Evolutionary conservation across 2,888 invertebrate genomes (phyloP).

Genomic region (Leucophenga montana): DNA sequence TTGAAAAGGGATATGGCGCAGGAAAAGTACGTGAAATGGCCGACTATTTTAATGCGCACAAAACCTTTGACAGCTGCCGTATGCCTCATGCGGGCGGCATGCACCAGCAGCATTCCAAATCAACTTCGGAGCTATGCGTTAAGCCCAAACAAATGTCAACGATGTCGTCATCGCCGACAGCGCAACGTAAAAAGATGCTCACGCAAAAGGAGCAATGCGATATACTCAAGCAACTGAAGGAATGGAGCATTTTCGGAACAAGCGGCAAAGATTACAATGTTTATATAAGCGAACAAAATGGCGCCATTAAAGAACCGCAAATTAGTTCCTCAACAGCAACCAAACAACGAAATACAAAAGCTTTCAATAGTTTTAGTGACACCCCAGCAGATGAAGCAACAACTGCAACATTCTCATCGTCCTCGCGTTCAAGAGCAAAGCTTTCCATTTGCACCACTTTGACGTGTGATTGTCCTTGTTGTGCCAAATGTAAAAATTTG

Average conservation of each 20-base stretch:
- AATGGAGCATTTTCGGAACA: slow-evolving; percentile 72
- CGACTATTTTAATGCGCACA: slow-evolving; percentile 77
- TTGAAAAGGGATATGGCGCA: slow-evolving; percentile 7
- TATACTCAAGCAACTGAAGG: slow-evolving; percentile 70
- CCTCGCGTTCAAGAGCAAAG: slow-evolving; percentile 23
- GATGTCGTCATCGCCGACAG: no score
- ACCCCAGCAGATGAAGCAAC: slow-evolving; percentile 18
- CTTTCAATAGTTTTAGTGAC: slow-evolving; percentile 36
- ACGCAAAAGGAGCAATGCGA: slow-evolving; percentile 63
- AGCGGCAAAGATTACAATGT: slow-evolving; percentile 63
- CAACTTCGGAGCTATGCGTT: slow-evolving; percentile 58
- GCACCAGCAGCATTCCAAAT: slow-evolving; percentile 48
- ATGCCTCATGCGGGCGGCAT: slow-evolving; percentile 18
- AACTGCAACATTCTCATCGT: slow-evolving; percentile 30
- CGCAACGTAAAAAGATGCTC: slow-evolving; percentile 40
- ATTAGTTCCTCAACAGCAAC: slow-evolving; percentile 24
- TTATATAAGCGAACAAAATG: slow-evolving; percentile 31
- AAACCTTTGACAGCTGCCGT: slow-evolving; percentile 41
- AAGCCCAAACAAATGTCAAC: slow-evolving; percentile 27
- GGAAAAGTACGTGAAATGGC: slow-evolving; percentile 82
- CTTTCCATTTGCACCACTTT: slow-evolving; percentile 48
- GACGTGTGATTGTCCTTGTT: slow-evolving; percentile 65
- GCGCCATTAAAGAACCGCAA: background rate
- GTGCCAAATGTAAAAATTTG: slow-evolving; percentile 54
- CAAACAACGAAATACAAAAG: slow-evolving; percentile 48